Evolutionary conservation across 2,113 vertebrate genomes (phyloP), one percentile per base, ranked within the genome.

Genomic region (Cisticola juncidis): DNA sequence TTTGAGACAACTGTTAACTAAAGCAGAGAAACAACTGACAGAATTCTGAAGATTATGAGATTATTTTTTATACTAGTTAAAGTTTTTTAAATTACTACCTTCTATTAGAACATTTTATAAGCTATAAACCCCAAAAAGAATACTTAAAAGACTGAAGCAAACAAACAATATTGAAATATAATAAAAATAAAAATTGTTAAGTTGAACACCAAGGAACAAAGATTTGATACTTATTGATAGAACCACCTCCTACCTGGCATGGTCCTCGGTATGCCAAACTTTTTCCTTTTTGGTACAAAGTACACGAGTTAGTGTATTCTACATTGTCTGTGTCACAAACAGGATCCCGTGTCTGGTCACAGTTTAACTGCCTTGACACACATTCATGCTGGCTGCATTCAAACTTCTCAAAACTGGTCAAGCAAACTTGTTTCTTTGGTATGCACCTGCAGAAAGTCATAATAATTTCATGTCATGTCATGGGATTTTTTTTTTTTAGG

Each of bases 241-340:
- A 80, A 80, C 31, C 38, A 51, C 22, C 82, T 89, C 88, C 65
- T 98, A 99, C 99, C 99, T 99, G 99, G 95, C 99, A 99, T 1
- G 98, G 98, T 25, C 99, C 99, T 97, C 94, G 98, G 97, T 99
- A 99, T 16, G 99, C 98, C 80, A 99, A 97, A 50, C 74, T 98
- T 90, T 99, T 99, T 42, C 99, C 99, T 66, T 98, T 98, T 95
- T 99, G 99, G 94, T 98, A 98, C 86, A 99, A 97, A 80, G 98
- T 97, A 90, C 99, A 99, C 81, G 98, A 95, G 73, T 97, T 99
- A 44, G 58, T 84, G 87, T 99, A 99, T 92, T 99, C 98, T 92
- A 98, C 47, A 69, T 99, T 98, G 70, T 99, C 99, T 2, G 98
- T 99, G 74, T 99, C 99, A 80, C 99, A 99, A 48, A 98, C 99